Percentiles rank a stretch among this genome's conserved stretches.
These are phyloP conservation scores for Drosophila littoralis DNA, from an alignment of 1,140 invertebrate genomes.

Conservation along the genomic window DNA sequence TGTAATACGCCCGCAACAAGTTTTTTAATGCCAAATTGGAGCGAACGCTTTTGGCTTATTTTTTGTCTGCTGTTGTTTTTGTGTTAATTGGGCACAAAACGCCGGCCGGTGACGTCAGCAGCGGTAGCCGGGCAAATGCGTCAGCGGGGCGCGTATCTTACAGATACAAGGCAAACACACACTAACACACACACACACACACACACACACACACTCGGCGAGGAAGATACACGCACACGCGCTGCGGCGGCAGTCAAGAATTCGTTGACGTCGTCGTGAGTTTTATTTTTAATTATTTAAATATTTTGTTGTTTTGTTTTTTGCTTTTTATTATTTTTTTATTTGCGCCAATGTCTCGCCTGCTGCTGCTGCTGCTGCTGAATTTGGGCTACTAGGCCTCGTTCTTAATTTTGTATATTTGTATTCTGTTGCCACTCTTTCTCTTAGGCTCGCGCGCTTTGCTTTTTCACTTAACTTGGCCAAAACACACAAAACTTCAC, in stretches of 20 bases:
- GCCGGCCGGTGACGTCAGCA: conserved; percentile 75
- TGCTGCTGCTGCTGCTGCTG: conserved; percentile 28
- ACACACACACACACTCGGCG: conserved; percentile 1
- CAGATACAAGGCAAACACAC: conserved; percentile 62
- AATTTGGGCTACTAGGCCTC: conserved; percentile 80
- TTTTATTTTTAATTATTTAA: conserved; percentile 81
- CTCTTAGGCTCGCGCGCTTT: conserved; percentile 5
- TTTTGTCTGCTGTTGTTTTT: conserved; percentile 51
- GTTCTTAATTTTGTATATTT: conserved; percentile 72
- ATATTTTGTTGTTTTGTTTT: conserved; percentile 61
- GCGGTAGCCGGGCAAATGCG: conserved; percentile 58
- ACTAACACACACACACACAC: conserved; percentile 23
- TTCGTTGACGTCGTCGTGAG: conserved; percentile 56
- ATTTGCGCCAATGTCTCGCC: conserved; percentile 51
- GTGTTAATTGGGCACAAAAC: conserved; percentile 83
- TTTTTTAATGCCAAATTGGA: conserved; percentile 40
- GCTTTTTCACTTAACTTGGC: conserved; percentile 35
- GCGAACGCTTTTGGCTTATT: conserved; percentile 38
- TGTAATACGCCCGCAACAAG: conserved; percentile 17
- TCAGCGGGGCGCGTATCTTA: conserved; percentile 72
- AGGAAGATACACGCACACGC: conserved; percentile 15
- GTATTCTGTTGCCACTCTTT: conserved; percentile 16
- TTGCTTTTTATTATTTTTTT: conserved; percentile 25
- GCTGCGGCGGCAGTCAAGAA: conserved; percentile 28
- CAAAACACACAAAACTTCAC: conserved; percentile 33